Percentiles rank a stretch among this genome's conserved stretches.
Conservation (phyloP, 2,113 vertebrate species). For the Pycnonotus jocosus region DNA sequence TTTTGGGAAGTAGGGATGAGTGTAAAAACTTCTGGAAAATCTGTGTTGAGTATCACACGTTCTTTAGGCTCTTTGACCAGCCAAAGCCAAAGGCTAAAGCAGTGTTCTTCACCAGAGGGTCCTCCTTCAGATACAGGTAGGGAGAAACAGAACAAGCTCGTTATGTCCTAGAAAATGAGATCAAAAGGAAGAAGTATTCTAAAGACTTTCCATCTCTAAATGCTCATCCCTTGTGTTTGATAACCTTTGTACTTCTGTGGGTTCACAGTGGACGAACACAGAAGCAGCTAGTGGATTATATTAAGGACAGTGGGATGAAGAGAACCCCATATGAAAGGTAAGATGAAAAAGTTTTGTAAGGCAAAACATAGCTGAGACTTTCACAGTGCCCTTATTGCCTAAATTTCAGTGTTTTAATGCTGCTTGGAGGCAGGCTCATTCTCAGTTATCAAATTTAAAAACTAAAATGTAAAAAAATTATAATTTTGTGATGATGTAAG, state of each 20-base stretch:
- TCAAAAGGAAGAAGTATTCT: background rate
- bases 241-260: slow-evolving; percentile 31
- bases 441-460: background rate
- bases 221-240: background rate
- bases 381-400: background rate
- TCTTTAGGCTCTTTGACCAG: slow-evolving; percentile 91
- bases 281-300: slow-evolving; percentile 91
- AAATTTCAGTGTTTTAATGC: background rate
- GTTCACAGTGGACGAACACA: slow-evolving; percentile 89
- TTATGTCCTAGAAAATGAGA: background rate
- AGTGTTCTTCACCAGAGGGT: slow-evolving; percentile 88
- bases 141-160: background rate
- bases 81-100: slow-evolving; percentile 89
- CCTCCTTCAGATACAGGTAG: slow-evolving; percentile 98
- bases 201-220: background rate
- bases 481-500: background rate
- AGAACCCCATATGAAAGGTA: slow-evolving; percentile 90
- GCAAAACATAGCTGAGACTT: background rate
- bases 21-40: slow-evolving; percentile 99
- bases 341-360: background rate
- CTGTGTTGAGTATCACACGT: slow-evolving; percentile 95
- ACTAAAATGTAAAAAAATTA: rapidly evolving
- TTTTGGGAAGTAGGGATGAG: slow-evolving; percentile 89
- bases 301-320: slow-evolving; percentile 84
- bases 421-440: background rate